Percentiles rank a stretch among this genome's conserved stretches.
phyloP scores from a whole-genome alignment of 2,797 vertebrate genomes.

The Poeciliopsis gracilis region DNA sequence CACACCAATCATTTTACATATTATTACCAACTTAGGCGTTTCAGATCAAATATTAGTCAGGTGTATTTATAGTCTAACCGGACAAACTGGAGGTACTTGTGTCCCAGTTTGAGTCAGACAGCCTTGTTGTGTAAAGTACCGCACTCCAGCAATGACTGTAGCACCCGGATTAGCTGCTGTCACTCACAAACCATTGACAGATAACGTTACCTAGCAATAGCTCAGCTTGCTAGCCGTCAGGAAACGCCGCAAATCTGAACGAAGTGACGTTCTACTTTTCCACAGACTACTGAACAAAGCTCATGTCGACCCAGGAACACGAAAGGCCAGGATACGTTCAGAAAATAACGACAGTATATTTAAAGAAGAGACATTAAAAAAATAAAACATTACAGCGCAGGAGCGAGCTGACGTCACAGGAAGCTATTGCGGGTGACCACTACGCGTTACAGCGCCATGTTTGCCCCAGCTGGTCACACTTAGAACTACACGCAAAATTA shows the following conservation, averaged over 20 bases:
- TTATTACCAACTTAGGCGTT: background rate
- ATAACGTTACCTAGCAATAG: slow-evolving; percentile 37
- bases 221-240: slow-evolving; percentile 13
- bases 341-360: background rate
- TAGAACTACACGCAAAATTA: background rate
- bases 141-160: background rate
- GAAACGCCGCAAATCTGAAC: background rate
- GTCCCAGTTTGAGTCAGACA: background rate
- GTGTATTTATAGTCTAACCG: background rate
- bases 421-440: background rate
- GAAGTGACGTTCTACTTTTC: slow-evolving; percentile 42
- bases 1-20: background rate
- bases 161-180: background rate
- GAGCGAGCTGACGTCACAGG: slow-evolving; percentile 8
- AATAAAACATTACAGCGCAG: background rate
- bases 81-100: background rate
- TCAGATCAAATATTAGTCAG: background rate
- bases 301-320: background rate
- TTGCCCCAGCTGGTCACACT: slow-evolving; percentile 1
- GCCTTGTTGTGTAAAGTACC: background rate
- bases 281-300: slow-evolving; percentile 11
- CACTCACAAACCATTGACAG: slow-evolving; percentile 17
- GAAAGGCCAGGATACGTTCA: background rate
- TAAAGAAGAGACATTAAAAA: slow-evolving; percentile 10
- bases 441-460: slow-evolving; percentile 4